These are phyloP conservation scores for Lagocephalus sceleratus DNA, from an alignment of 2,797 vertebrate species.

Conservation along the genomic window DNA sequence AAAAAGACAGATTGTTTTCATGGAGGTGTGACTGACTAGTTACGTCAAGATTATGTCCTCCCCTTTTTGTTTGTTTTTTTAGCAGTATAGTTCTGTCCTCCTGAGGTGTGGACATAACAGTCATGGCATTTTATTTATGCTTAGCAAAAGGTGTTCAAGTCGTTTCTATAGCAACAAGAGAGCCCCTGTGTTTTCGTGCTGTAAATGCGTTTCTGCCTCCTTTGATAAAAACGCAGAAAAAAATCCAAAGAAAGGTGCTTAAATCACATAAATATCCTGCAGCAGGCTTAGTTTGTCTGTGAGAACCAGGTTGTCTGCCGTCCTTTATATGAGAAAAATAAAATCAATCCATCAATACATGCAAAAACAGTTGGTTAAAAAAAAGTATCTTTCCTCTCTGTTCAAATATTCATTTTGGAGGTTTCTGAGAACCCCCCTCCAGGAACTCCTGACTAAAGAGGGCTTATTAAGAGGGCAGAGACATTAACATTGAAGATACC, in stretches of 20 bases:
- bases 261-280: not conserved
- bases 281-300: not conserved
- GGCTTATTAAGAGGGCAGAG: too few relatives aligned
- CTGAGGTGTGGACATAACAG: too few relatives aligned
- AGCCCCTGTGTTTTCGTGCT: constrained; percentile 9
- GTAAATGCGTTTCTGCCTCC: not conserved
- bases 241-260: not conserved
- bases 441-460: too few relatives aligned
- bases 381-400: not conserved
- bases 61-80: too few relatives aligned
- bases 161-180: not conserved
- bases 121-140: not conserved
- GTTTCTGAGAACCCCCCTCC: too few relatives aligned
- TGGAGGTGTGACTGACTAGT: too few relatives aligned
- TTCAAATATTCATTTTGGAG: too few relatives aligned
- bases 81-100: too few relatives aligned
- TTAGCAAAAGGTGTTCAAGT: not conserved
- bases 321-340: not conserved
- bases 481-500: too few relatives aligned
- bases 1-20: too few relatives aligned
- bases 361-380: not conserved
- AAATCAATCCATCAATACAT: not conserved
- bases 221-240: not conserved
- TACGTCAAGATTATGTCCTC: too few relatives aligned
- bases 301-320: not conserved